Evolutionary conservation across 2,113 vertebrate species (phyloP).

Genomic region (Pogonocichla stellata): DNA sequence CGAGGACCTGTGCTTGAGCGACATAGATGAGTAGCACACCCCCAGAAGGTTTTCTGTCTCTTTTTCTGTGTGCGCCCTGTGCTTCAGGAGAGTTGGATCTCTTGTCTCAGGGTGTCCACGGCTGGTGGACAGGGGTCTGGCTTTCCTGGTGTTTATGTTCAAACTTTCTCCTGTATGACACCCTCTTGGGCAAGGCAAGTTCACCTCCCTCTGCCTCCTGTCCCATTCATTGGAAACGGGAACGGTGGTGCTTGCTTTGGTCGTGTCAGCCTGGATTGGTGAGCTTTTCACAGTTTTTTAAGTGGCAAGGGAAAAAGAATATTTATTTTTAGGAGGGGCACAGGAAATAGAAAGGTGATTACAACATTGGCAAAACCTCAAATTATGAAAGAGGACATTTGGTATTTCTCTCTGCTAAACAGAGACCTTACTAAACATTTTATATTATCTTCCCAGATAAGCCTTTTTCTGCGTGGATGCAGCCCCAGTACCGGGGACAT

Average conservation of each 20-base stretch:
- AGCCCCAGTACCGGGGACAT: background rate
- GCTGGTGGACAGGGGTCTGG: background rate
- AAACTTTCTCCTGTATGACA: background rate
- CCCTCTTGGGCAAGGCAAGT: background rate
- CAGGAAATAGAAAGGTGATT: background rate
- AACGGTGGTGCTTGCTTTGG: background rate
- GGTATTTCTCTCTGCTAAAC: constrained; percentile 17
- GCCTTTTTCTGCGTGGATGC: background rate
- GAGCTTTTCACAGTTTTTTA: background rate
- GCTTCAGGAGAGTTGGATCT: background rate
- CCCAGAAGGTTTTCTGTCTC: background rate
- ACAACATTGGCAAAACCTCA: constrained; percentile 35
- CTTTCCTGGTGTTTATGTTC: background rate
- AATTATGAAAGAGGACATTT: constrained; percentile 25
- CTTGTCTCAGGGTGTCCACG: background rate
- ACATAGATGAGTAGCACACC: background rate
- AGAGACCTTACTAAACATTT: constrained; percentile 1
- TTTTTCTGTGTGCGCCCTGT: fast-evolving
- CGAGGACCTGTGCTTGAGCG: fast-evolving
- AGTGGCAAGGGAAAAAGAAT: background rate
- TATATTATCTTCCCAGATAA: background rate
- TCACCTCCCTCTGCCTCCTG: background rate
- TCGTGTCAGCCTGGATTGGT: background rate
- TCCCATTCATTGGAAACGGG: background rate
- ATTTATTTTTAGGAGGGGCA: constrained; percentile 12